Evolutionary conservation across 2,797 vertebrate species (phyloP).

Genomic region (Psittacula derbiana): DNA sequence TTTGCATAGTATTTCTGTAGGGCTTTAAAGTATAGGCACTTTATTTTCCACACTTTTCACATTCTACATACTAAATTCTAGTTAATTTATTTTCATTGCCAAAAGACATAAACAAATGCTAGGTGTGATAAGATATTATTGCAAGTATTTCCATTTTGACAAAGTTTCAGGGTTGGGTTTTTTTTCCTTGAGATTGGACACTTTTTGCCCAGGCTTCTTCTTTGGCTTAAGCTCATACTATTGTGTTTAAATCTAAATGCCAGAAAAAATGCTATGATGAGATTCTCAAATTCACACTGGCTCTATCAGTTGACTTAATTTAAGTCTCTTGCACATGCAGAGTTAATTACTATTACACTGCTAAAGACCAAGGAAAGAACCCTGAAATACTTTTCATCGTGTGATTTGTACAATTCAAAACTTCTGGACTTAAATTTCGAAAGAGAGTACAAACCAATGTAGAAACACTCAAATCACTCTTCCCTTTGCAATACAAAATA

Average conservation of each 20-base stretch:
- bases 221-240: neutral
- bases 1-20: neutral
- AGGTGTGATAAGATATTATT: neutral
- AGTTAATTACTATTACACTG: neutral
- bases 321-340: neutral
- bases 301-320: neutral
- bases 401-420: neutral
- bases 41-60: neutral
- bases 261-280: neutral
- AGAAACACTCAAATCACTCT: neutral
- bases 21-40: neutral
- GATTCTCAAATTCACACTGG: neutral
- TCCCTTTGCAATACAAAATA: neutral
- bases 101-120: neutral
- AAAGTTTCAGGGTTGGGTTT: neutral
- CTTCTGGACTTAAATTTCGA: neutral
- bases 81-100: neutral
- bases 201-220: neutral
- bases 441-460: neutral
- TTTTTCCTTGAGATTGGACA: neutral
- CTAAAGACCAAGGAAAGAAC: neutral
- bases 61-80: neutral
- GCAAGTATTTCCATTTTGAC: neutral
- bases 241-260: neutral
- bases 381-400: neutral